Base-by-base conservation (phyloP, 2,888 invertebrate species). In the Polydrusus pterygomalis region DNA sequence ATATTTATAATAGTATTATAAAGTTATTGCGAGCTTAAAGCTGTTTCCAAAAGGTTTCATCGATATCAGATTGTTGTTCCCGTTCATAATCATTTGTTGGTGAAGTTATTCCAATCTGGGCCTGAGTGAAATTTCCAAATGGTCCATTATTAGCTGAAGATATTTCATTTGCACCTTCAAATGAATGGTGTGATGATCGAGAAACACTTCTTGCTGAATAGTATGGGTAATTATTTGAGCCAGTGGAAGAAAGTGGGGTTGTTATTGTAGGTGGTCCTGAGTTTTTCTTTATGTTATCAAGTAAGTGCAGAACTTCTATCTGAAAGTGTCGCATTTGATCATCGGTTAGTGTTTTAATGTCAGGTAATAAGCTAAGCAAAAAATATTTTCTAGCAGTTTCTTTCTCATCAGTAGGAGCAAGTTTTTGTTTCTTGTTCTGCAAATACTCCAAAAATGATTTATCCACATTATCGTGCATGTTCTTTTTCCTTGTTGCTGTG, bases 101-200 rank as follows among this genome's bases (percentile, higher is more conserved):
- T 30, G 43, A 43, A 43, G 43, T 43, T 10, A 43, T 43, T 43
- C 43, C 43, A 13, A 43, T 43, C 43, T 43, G 43, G 43, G 43
- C 43, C 43, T n/a, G n/a, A 43, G 43, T 43, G n/a, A 43, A 43
- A 43, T 43, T 43, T 43, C 43, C 43, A 43, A 13, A 43, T 43
- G n/a, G 43, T 43, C 43, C 43, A 43, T 43, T 43, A 43, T 43
- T 43, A 43, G 43, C 43, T 43, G 43, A 43, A 43, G 43, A 43
- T 43, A 43, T 43, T 43, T 43, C 43, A 43, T 10, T 10, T 43
- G 43, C 43, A 43, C 10, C n/a, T 43, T 43, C 13, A 43, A 43
- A 43, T 43, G n/a, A 43, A 43, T 43, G 43, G 13, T 43, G n/a
- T 43, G 43, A 43, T 43, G 43, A 10, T 43, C n/a, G 43, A 43